Percentiles rank a stretch among this genome's conserved stretches.
Conservation (phyloP, 2,888 invertebrate genomes). For the Geotrupes spiniger region DNA sequence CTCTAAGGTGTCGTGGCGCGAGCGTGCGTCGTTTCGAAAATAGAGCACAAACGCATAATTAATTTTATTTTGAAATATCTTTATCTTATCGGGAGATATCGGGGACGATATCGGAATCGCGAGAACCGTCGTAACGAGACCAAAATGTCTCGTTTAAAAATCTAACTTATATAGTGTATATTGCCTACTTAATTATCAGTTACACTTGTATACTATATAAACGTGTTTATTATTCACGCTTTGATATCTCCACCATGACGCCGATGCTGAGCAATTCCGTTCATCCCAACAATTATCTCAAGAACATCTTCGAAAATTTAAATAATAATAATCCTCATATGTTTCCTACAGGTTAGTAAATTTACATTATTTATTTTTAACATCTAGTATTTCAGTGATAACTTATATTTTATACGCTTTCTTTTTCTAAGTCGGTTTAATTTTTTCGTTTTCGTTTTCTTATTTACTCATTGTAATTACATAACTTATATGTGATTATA, state of each 20-base stretch:
- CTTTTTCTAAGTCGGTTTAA: no score
- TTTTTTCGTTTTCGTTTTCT: no score
- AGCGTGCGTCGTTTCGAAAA: neutral
- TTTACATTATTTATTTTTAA: no score
- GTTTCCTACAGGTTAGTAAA: constrained; percentile 18
- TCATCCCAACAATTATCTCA: constrained; percentile 19
- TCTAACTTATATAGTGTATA: constrained; percentile 32
- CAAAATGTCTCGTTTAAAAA: constrained; percentile 20
- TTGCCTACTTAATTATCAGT: constrained; percentile 44
- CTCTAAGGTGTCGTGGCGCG: no score
- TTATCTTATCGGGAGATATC: constrained; percentile 41
- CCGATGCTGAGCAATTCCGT: constrained; percentile 25
- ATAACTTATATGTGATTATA: no score
- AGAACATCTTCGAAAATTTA: constrained; percentile 21
- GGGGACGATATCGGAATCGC: no score
- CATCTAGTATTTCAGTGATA: no score
- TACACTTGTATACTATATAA: constrained; percentile 45
- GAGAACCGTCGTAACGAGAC: no score
- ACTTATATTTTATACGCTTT: no score
- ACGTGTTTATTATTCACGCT: constrained; percentile 47
- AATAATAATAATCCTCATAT: constrained; percentile 15
- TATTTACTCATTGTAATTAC: no score
- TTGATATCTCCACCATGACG: constrained; percentile 17
- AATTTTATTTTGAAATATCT: constrained; percentile 29
- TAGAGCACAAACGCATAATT: constrained; percentile 14